Conservation (phyloP, 1,140 invertebrate species). For the Pseudomyrmex gracilis region DNA sequence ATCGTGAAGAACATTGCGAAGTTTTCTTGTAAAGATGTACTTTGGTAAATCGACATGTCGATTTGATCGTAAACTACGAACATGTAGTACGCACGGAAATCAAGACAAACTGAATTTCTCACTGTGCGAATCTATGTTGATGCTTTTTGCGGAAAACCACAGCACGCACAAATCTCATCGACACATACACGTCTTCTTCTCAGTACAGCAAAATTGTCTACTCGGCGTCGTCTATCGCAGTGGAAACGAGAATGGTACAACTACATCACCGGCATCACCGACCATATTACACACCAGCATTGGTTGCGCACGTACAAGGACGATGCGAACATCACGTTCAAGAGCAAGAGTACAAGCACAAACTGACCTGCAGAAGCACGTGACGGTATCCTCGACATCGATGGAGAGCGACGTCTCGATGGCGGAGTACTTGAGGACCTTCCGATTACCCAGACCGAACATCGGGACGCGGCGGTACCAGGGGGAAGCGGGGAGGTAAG, state of each 20-base stretch:
- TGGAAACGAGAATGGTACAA: not conserved
- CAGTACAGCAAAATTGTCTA: not conserved
- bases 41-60: too few species aligned
- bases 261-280: not conserved
- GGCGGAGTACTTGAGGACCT: constrained; percentile 79
- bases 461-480: constrained; percentile 63
- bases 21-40: too few species aligned
- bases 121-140: too few species aligned
- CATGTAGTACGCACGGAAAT: too few species aligned
- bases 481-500: not conserved
- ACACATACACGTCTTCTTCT: not conserved
- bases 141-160: too few species aligned
- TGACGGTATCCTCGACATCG: constrained; percentile 90
- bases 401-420: constrained; percentile 85
- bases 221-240: not conserved
- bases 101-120: too few species aligned
- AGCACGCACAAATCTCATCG: not conserved
- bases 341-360: not conserved
- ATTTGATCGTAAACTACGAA: too few species aligned
- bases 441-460: constrained; percentile 78
- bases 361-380: constrained; percentile 90
- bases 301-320: constrained; percentile 19
- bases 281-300: not conserved
- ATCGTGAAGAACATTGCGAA: too few species aligned
- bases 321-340: not conserved